These are phyloP conservation scores for Ardeotis arabs DNA, from an alignment of 2,113 vertebrate species.

Conservation along the genomic window DNA sequence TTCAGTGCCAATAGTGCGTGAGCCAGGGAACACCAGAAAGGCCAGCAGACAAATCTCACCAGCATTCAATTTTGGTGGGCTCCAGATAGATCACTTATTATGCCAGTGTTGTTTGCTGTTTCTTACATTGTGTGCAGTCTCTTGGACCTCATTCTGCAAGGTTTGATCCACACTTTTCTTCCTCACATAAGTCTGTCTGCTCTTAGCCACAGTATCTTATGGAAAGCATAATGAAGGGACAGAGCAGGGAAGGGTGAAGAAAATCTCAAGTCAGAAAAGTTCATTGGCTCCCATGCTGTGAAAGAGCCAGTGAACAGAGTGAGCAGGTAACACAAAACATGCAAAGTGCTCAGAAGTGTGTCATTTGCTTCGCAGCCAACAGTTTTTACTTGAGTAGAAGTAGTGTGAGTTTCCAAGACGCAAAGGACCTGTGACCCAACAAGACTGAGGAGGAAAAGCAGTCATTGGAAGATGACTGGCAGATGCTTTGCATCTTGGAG, in stretches of 20 bases:
- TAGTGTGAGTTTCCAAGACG: neutral
- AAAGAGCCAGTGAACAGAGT: neutral
- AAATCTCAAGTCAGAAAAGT: neutral
- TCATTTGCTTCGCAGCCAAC: neutral
- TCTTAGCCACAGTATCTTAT: neutral
- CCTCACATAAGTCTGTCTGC: neutral
- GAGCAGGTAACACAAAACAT: neutral
- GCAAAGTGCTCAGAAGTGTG: neutral
- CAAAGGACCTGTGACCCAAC: neutral
- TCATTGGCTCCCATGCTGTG: neutral
- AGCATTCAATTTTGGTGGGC: neutral
- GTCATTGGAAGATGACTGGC: neutral
- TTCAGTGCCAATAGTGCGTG: neutral
- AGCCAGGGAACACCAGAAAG: neutral
- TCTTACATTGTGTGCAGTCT: neutral
- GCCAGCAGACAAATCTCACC: neutral
- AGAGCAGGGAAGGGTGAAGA: neutral
- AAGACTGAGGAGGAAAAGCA: neutral
- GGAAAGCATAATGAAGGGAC: accelerated
- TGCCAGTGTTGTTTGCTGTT: neutral
- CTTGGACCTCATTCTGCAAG: neutral
- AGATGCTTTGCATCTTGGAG: neutral
- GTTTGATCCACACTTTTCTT: neutral
- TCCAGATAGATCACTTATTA: neutral
- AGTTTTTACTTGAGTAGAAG: neutral